Conservation (phyloP, 1,140 invertebrate species). For the Tetraneura akinire region DNA sequence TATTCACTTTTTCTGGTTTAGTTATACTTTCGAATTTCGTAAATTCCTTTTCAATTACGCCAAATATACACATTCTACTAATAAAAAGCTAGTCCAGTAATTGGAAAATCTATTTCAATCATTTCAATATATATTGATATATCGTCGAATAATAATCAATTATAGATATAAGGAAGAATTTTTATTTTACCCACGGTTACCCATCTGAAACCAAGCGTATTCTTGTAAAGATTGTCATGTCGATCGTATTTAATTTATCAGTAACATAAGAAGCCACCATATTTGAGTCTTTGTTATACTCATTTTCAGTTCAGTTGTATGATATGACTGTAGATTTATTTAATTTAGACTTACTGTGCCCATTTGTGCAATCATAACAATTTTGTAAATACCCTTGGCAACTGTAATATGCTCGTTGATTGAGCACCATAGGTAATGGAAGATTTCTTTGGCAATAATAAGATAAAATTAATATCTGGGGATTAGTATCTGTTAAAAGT, state of each 20-base stretch:
- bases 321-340: neutral
- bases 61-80: neutral
- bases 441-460: neutral
- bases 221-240: neutral
- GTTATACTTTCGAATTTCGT: neutral
- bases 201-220: neutral
- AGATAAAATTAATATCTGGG: conserved; percentile 4
- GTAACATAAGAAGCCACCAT: neutral
- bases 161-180: neutral
- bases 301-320: neutral
- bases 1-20: neutral
- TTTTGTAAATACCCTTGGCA: conserved; percentile 13
- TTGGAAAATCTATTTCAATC: neutral
- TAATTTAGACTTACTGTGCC: neutral
- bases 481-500: neutral
- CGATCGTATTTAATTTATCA: neutral
- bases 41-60: neutral
- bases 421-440: too few relatives aligned
- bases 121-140: neutral
- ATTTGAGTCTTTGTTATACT: conserved; percentile 1
- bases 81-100: neutral
- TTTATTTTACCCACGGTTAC: neutral
- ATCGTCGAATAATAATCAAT: neutral
- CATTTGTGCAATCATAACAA: neutral
- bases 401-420: too few relatives aligned